These are phyloP conservation scores for Epinephelus fuscoguttatus DNA, from an alignment of 2,113 vertebrate species.

Conservation along the genomic window DNA sequence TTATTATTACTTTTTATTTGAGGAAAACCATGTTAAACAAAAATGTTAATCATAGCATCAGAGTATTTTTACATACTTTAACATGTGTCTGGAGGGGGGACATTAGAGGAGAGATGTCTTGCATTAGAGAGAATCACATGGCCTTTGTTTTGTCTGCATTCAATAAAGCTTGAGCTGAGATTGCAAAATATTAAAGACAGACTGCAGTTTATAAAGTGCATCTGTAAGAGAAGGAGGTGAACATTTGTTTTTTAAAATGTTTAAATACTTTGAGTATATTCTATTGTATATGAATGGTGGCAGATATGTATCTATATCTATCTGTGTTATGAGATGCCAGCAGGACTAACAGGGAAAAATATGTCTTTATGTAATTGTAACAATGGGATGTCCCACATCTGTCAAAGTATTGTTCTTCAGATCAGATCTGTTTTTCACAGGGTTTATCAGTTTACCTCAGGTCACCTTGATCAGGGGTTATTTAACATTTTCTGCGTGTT, in stretches of 20 bases:
- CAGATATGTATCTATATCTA: background rate
- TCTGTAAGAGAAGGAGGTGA: background rate
- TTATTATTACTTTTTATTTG: too few relatives aligned
- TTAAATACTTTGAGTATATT: background rate
- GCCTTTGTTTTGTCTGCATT: background rate
- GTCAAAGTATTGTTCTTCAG: constrained; percentile 4
- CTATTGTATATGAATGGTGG: background rate
- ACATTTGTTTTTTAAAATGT: background rate
- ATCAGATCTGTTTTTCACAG: constrained; percentile 43
- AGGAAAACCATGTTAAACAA: too few relatives aligned
- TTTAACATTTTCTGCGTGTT: constrained; percentile 56
- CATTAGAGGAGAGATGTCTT: background rate
- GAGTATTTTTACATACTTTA: too few relatives aligned
- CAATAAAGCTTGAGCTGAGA: background rate
- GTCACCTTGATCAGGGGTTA: constrained; percentile 35
- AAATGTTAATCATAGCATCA: too few relatives aligned
- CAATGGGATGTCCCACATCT: background rate
- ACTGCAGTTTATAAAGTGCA: background rate
- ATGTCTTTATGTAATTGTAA: background rate
- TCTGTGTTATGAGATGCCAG: background rate
- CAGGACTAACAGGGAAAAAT: background rate
- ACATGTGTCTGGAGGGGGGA: too few relatives aligned
- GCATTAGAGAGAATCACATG: background rate
- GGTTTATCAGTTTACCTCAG: constrained; percentile 17
- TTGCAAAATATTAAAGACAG: background rate